Percentiles rank a stretch among this genome's conserved stretches.
Conservation (phyloP, 1,140 invertebrate genomes). For the Drosophila aff. region DNA sequence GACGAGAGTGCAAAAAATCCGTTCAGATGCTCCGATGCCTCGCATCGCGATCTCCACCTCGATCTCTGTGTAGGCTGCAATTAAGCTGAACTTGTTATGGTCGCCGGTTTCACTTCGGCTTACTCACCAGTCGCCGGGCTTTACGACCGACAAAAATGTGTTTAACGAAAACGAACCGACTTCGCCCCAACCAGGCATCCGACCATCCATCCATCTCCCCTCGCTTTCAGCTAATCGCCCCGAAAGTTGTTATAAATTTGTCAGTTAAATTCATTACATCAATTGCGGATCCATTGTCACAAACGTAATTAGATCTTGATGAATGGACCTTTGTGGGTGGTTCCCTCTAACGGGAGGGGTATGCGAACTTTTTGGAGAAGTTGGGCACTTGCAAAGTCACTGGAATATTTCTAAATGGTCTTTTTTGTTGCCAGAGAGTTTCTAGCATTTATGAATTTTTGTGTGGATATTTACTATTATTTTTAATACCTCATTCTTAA, state of each 20-base stretch:
- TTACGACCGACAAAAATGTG: conserved; percentile 65
- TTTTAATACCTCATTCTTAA: background rate
- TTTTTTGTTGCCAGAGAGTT: background rate
- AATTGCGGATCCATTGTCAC: conserved; percentile 46
- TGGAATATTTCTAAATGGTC: background rate
- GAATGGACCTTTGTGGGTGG: conserved; percentile 39
- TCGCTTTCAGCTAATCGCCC: conserved; percentile 46
- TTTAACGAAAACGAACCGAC: conserved; percentile 60
- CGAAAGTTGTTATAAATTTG: conserved; percentile 59
- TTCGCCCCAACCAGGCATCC: conserved; percentile 8
- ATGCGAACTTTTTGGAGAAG: background rate
- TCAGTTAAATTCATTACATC: conserved; percentile 55
- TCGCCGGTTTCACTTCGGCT: conserved; percentile 63
- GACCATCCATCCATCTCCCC: conserved; percentile 11
- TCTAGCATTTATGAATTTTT: background rate
- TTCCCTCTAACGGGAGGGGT: background rate
- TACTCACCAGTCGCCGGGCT: conserved; percentile 42
- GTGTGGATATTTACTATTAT: background rate
- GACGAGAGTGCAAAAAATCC: conserved; percentile 70
- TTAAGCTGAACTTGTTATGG: conserved; percentile 78
- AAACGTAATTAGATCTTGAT: conserved; percentile 61
- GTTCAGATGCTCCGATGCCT: conserved; percentile 38
- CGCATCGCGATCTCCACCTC: conserved; percentile 2
- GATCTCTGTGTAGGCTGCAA: conserved; percentile 71
- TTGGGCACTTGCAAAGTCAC: background rate